Percentiles rank a stretch among this genome's conserved stretches.
phyloP scores from a whole-genome alignment of 2,113 vertebrate species.

The Ptyas mucosa region DNA sequence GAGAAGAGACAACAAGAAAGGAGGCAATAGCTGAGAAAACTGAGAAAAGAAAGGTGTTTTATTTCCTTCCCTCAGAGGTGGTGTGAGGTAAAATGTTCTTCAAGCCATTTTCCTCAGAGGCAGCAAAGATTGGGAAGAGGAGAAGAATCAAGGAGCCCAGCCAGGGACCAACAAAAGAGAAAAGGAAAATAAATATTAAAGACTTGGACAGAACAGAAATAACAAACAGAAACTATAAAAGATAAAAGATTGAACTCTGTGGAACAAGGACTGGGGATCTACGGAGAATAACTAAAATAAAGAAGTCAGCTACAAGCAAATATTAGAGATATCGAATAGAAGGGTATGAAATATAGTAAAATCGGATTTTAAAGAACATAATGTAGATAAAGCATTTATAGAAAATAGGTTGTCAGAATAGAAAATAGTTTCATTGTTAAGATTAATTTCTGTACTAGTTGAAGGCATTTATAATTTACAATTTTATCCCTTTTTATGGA shows the following conservation, averaged over 20 bases:
- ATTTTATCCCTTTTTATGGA: neutral
- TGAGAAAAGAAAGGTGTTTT: neutral
- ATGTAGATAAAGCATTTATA: neutral
- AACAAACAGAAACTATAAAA: neutral
- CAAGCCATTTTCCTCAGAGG: neutral
- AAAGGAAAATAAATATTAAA: neutral
- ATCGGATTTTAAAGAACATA: neutral
- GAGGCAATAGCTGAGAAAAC: neutral
- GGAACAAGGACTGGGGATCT: neutral
- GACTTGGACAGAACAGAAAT: neutral
- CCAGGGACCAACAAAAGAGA: neutral
- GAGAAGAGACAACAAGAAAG: neutral
- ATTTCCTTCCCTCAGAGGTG: neutral
- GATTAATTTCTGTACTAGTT: neutral
- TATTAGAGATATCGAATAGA: neutral
- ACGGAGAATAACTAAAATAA: neutral
- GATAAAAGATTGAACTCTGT: neutral
- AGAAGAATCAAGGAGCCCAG: neutral
- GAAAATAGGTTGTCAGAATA: neutral
- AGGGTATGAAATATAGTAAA: neutral
- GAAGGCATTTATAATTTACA: neutral
- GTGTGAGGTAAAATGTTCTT: neutral
- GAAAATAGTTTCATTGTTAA: neutral
- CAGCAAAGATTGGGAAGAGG: neutral
- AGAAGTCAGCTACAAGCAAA: neutral